Evolutionary conservation across 2,797 vertebrate species (phyloP), one percentile per base, ranked within the genome.

Genomic region (Podargus strigoides): DNA sequence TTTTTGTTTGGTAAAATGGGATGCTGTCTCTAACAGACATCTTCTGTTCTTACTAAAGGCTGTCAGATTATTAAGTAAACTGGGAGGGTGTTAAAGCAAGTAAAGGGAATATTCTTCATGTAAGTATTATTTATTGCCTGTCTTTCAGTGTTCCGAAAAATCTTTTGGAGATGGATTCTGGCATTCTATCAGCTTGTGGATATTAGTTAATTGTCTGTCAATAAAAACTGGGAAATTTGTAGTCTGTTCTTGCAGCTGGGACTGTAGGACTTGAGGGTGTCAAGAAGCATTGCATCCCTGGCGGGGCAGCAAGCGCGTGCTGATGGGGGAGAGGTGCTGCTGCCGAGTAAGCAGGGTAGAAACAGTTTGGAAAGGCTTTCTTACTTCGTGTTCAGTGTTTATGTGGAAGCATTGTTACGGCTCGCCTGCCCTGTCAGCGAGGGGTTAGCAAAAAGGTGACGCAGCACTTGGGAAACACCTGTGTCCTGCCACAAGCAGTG

Each of bases 391-490:
- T 2, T 36, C 34, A 2, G 16, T 4, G 10, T 21, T 12, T 7
- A 17, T 23, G 39, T 10, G 2, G 4, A 20, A 36, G 62, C 4
- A 0, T 11, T 8, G 28, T 32, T 17, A 2, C 8, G 3, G 7
- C 59, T 42, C 1, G 3, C 37, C 37, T 7, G 27, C 1, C 19
- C 24, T 4, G 32, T 8, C 74, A 5, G 12, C 2, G 39, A 15
- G 50, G 10, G 28, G 16, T n/a, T 17, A 34, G 36, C 19, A 14
- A 30, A 10, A 10, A 12, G 39, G 19, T 4, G 12, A 2, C 0
- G 7, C 4, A 1, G 9, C 2, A 0, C 18, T 1, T 6, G 47
- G 58, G 41, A 9, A 21, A 3, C 3, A 1, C 3, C 14, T 3
- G 1, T 5, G 19, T 26, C n/a, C 27, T 14, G 6, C 46, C 24